These are phyloP conservation scores for Ricordea florida DNA, from an alignment of 92 coral and sea anemone species.

Conservation along the genomic window DNA sequence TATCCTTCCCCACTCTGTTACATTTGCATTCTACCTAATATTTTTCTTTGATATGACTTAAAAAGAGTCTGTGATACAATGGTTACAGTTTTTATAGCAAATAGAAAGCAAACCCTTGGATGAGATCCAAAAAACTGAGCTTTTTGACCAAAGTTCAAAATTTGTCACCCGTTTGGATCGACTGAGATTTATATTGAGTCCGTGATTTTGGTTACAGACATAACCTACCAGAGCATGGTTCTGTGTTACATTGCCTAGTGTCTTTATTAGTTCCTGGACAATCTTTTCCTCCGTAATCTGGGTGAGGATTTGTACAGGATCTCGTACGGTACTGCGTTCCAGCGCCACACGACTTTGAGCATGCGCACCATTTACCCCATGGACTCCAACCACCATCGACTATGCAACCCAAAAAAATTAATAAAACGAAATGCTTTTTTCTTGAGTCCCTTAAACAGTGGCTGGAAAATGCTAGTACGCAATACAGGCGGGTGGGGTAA, in stretches of 20 bases:
- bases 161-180: not conserved
- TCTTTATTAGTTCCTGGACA: constrained; percentile 40
- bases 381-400: constrained; percentile 56
- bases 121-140: too few relatives aligned
- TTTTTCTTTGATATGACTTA: too few relatives aligned
- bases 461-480: too few relatives aligned
- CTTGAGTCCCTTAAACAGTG: too few relatives aligned
- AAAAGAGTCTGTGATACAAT: too few relatives aligned
- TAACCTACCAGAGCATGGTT: constrained; percentile 48
- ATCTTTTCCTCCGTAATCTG: constrained; percentile 44
- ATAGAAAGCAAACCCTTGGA: too few relatives aligned
- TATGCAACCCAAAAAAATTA: not conserved
- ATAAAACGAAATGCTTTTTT: not conserved
- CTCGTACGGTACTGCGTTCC: constrained; percentile 59
- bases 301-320: constrained; percentile 47
- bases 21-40: too few relatives aligned
- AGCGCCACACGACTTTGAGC: constrained; percentile 65
- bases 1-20: too few relatives aligned
- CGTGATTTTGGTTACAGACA: too few relatives aligned
- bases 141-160: not conserved
- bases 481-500: too few relatives aligned
- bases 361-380: constrained; percentile 60
- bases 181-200: too few relatives aligned
- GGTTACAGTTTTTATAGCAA: too few relatives aligned
- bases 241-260: constrained; percentile 30